phyloP scores from a whole-genome alignment of 2,797 vertebrate genomes.

The Sebastes cheni region DNA sequence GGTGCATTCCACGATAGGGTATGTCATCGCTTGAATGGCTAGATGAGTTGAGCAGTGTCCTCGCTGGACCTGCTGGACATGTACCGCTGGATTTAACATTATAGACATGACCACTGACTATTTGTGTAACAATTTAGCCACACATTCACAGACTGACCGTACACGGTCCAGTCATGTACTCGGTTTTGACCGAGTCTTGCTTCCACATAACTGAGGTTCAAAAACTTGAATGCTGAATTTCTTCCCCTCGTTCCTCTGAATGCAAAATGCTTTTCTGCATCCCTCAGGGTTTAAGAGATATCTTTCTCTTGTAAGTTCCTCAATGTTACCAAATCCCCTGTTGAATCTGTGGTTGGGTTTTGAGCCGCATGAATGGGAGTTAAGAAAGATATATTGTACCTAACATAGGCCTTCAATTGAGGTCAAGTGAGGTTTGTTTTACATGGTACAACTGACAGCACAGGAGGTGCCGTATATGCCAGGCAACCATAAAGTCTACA shows the following conservation, averaged over 20 bases:
- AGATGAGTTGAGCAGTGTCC: too few species aligned
- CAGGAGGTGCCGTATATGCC: not conserved
- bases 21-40: too few species aligned
- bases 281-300: constrained; percentile 1
- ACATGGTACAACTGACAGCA: constrained; percentile 7
- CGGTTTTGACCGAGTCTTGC: too few species aligned
- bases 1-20: too few species aligned
- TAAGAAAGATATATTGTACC: not conserved
- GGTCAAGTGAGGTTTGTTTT: constrained; percentile 39
- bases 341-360: not conserved
- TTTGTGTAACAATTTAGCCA: not conserved
- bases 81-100: too few species aligned
- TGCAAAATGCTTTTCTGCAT: constrained; percentile 2
- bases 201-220: constrained; percentile 7
- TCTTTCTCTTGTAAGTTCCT: constrained; percentile 7
- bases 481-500: constrained; percentile 25
- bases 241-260: constrained; percentile 4
- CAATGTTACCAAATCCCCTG: constrained; percentile 3
- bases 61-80: too few species aligned
- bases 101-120: too few species aligned
- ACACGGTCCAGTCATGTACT: too few species aligned
- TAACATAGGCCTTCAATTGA: not conserved
- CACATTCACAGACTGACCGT: too few species aligned
- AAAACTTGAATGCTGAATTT: constrained; percentile 20
- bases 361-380: not conserved